A percentile compares a stretch with the other conserved stretches of the same genome.
phyloP scores from a whole-genome alignment of 2,797 vertebrate species.

The Gallinago nigripennis region DNA sequence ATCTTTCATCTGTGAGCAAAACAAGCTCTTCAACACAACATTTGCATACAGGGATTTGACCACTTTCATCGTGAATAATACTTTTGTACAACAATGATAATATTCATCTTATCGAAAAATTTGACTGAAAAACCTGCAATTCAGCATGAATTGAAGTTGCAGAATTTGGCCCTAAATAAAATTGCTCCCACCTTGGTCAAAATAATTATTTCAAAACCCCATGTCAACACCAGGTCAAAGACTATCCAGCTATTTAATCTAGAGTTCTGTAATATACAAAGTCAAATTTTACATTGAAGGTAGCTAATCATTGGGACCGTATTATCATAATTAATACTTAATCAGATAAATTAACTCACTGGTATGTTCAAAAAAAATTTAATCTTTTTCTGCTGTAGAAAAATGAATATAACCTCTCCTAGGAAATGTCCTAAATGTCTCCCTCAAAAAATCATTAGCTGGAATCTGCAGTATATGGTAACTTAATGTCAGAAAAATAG shows the following conservation, averaged over 20 bases:
- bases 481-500: conserved; percentile 64
- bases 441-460: conserved; percentile 58
- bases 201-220: not conserved
- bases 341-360: conserved; percentile 34
- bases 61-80: not conserved
- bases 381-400: conserved; percentile 11
- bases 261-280: not conserved
- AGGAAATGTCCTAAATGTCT: conserved; percentile 61
- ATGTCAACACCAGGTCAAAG: not conserved
- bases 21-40: not conserved
- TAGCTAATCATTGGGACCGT: not conserved
- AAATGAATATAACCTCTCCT: conserved; percentile 40
- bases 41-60: not conserved
- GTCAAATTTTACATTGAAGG: not conserved
- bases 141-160: not conserved
- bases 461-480: conserved; percentile 33
- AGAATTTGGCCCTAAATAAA: not conserved
- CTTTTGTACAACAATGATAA: not conserved
- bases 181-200: not conserved
- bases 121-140: not conserved
- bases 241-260: not conserved
- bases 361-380: not conserved
- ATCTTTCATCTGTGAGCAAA: not conserved
- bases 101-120: not conserved
- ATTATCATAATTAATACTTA: conserved; percentile 47